Evolutionary conservation across 2,113 vertebrate genomes (phyloP).

Genomic region (Hylia prasina): DNA sequence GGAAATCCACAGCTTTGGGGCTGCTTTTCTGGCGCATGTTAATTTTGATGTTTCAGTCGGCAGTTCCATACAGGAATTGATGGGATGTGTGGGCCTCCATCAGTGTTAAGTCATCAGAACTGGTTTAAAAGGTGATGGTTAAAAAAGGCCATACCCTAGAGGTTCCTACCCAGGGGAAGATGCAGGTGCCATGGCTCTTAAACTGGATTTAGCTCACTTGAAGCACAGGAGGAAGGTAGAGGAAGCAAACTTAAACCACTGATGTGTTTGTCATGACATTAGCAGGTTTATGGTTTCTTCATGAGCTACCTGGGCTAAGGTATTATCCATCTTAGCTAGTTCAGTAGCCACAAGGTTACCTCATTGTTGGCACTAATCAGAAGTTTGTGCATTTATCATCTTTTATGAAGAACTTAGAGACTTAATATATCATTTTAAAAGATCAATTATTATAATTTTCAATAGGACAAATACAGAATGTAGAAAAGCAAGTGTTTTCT

Average conservation of each 20-base stretch:
- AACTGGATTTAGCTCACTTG: neutral
- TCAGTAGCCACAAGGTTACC: neutral
- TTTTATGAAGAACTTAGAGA: neutral
- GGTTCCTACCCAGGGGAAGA: neutral
- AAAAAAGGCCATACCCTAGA: neutral
- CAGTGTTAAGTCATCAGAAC: fast-evolving
- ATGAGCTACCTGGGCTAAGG: neutral
- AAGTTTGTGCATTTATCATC: neutral
- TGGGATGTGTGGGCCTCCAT: neutral
- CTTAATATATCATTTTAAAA: neutral
- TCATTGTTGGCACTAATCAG: neutral
- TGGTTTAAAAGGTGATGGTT: neutral
- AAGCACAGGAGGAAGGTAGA: neutral
- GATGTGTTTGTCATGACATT: fast-evolving
- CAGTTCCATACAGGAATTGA: neutral
- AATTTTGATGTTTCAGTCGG: fast-evolving
- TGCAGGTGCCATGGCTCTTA: neutral
- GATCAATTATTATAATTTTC: neutral
- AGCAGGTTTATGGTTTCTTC: neutral
- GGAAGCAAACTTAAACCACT: neutral
- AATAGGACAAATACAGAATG: neutral
- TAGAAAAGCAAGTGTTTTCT: neutral
- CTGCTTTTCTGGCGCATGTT: neutral
- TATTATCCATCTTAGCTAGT: neutral
- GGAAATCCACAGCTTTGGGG: neutral